Evolutionary conservation across 2,888 invertebrate genomes (phyloP), one percentile per base, ranked within the genome.

Genomic region (Diploptera punctata): DNA sequence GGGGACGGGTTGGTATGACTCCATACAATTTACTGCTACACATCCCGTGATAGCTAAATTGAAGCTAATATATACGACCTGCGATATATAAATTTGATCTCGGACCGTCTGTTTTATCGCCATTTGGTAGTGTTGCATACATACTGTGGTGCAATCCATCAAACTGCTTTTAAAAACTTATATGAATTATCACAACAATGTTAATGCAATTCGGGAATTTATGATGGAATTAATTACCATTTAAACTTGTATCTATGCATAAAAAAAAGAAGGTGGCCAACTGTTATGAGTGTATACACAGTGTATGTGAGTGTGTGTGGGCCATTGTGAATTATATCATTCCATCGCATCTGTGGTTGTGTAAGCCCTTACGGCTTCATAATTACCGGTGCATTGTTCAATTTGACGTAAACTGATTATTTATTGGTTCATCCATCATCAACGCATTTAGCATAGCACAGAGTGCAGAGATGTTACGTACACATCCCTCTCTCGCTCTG

Each of bases 401-500:
- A 73, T 73, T 73, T 73, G 73, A 73, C 73, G 73, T 73, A 69
- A 67, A 67, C 62, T 67, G 73, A 73, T 73, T 73, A 73, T 73
- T 73, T 73, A 73, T 73, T 73, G 73, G 73, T 21, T 52, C 73
- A 70, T 73, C 70, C 69, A 73, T 73, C 73, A 73, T 26, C 62
- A 16, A 29, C 65, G 44, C 73, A 52, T 69, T 73, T 70, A 73
- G 73, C 68, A 52, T 68, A 44, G 65, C 31, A n/a, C 26, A 57
- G 57, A 57, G 26, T 57, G 57, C n/a, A 57, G 57, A 57, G 57
- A 13, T 52, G 52, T 29, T 24, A 13, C 29, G 57, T 57, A 29
- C n/a, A 57, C n/a, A 57, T 1, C 3, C n/a, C 16, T 13, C n/a
- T 26, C 57, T 57, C 57, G 1, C 57, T 29, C 24, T 1, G 9